Conservation (phyloP, 1,140 invertebrate species). For the Apis florea region DNA sequence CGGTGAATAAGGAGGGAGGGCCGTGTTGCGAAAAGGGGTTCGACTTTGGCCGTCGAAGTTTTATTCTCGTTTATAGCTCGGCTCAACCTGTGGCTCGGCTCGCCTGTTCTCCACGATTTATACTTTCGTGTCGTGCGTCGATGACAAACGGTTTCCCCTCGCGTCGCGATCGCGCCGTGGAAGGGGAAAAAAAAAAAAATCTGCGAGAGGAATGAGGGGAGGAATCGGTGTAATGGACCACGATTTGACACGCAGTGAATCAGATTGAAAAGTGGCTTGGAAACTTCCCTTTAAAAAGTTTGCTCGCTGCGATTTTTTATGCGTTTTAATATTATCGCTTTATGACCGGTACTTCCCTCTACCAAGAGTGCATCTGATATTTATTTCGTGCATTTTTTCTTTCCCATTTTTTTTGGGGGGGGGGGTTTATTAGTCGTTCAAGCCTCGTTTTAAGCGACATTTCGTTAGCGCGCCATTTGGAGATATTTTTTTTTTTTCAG, state of each 20-base stretch:
- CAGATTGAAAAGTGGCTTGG: background rate
- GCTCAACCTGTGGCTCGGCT: conserved; percentile 62
- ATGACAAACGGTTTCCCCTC: conserved; percentile 56
- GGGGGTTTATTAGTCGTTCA: background rate
- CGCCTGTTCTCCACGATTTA: conserved; percentile 63
- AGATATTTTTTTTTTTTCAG: background rate
- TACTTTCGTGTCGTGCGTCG: conserved; percentile 52
- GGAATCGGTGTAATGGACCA: background rate
- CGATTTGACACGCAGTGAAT: background rate
- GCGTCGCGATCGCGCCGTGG: background rate
- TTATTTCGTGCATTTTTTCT: too few relatives aligned
- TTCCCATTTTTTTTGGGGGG: too few relatives aligned
- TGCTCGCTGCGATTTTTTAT: background rate
- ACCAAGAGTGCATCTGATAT: too few relatives aligned
- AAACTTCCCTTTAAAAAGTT: background rate
- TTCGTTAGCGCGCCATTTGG: background rate
- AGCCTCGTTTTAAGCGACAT: background rate
- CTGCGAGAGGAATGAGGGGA: background rate
- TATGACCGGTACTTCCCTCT: too few relatives aligned
- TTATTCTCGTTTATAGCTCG: conserved; percentile 54
- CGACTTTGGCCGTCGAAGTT: conserved; percentile 43
- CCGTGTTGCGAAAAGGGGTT: conserved; percentile 7
- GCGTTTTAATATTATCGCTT: background rate
- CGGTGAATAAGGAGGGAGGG: conserved; percentile 7
- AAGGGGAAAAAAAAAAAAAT: background rate